Conservation (phyloP, 2,888 invertebrate genomes). For the Nysson spinosus region DNA sequence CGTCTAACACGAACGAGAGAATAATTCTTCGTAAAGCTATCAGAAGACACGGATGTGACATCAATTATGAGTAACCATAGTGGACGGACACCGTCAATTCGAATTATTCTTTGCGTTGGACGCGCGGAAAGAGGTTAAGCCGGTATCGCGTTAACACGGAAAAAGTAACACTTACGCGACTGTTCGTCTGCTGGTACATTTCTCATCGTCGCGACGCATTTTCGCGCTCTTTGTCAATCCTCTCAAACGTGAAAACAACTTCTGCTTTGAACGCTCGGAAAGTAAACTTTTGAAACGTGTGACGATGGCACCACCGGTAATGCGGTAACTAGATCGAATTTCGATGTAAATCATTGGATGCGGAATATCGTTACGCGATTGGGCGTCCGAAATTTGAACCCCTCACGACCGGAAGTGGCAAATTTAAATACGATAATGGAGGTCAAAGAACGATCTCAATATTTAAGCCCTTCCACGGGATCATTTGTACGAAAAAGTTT, state of each 20-base stretch:
- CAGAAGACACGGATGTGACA: background rate
- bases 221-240: constrained; percentile 23
- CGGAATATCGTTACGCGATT: constrained; percentile 4
- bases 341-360: background rate
- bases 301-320: background rate
- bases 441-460: too few relatives aligned
- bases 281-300: background rate
- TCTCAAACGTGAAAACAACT: background rate
- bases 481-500: too few relatives aligned
- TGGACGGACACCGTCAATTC: constrained; percentile 25
- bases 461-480: too few relatives aligned
- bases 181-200: background rate
- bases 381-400: constrained; percentile 2
- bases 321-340: constrained; percentile 12
- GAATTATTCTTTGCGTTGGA: constrained; percentile 18
- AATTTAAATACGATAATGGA: background rate
- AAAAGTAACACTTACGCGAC: constrained; percentile 29
- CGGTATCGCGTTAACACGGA: constrained; percentile 13
- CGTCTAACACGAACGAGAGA: too few relatives aligned
- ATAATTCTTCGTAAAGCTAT: too few relatives aligned
- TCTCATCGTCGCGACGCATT: background rate
- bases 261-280: background rate
- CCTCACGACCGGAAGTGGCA: constrained; percentile 7
- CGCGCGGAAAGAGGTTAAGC: constrained; percentile 37
- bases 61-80: background rate